These are phyloP conservation scores for Mechanitis messenoides DNA, from an alignment of 2,888 invertebrate species.

Conservation along the genomic window DNA sequence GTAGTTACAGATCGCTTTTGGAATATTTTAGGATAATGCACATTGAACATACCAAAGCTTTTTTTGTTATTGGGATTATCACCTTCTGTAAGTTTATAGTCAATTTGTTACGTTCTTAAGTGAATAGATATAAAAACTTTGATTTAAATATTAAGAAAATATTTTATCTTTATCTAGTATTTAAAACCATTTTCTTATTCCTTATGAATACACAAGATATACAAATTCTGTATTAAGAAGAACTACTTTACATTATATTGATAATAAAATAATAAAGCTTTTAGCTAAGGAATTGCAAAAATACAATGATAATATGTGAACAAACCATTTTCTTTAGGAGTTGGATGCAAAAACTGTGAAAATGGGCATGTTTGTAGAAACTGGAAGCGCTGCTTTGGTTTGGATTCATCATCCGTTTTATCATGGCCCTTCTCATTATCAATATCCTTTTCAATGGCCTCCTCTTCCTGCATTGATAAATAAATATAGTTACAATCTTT, in stretches of 20 bases:
- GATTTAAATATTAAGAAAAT: neutral
- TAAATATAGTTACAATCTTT: neutral
- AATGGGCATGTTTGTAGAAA: slow-evolving; percentile 62
- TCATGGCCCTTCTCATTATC: slow-evolving; percentile 51
- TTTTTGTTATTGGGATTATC: slow-evolving; percentile 37
- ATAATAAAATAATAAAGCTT: too few relatives aligned
- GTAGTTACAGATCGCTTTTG: slow-evolving; percentile 73
- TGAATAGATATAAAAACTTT: neutral
- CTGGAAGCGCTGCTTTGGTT: slow-evolving; percentile 58
- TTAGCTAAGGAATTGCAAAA: too few relatives aligned
- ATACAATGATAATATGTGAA: neutral
- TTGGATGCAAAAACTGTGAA: slow-evolving; percentile 58
- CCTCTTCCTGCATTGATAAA: slow-evolving; percentile 50
- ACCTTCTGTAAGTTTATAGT: slow-evolving; percentile 36
- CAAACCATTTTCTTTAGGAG: slow-evolving; percentile 54
- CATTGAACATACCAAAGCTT: slow-evolving; percentile 41
- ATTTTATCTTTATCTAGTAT: too few relatives aligned
- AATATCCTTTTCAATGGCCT: slow-evolving; percentile 55
- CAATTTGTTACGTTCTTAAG: neutral
- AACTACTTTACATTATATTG: too few relatives aligned
- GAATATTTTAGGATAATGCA: slow-evolving; percentile 72
- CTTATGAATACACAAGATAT: too few relatives aligned
- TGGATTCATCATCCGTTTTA: slow-evolving; percentile 50
- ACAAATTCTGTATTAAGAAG: too few relatives aligned
- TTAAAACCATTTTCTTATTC: too few relatives aligned